Base-by-base conservation (phyloP, 2,797 vertebrate species). In the Parambassis ranga region DNA sequence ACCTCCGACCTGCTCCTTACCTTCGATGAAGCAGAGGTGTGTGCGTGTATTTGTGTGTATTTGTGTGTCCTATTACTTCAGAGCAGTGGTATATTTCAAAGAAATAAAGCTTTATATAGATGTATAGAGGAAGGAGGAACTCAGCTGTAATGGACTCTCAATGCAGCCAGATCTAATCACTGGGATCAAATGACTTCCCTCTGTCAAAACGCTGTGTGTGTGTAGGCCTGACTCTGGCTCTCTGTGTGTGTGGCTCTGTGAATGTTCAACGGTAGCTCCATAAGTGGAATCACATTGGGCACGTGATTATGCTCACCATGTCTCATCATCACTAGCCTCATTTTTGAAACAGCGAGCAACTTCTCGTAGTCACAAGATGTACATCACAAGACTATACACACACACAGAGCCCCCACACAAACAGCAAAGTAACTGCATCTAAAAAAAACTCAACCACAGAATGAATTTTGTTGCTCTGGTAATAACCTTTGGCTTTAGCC, bases 1-100 rank as follows among this genome's bases (percentile, higher is more conserved):
- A 99, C 98, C 0, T 99, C 97, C 3, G 98, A 99, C 86, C 89
- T 99, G 42, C 95, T 99, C 10, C 94, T 99, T 53, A 98, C 98
- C 8, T 99, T 99, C 0, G 97, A 98, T 55, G 96, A 99, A 81
- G 97, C 98, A 0, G 98, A 99, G 96, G 97, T 98, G 47, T 55
- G 82, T 78, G 52, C 49, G 20, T 57, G 38, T 73, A 26, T 64
- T 37, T 50, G 42, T 44, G 20, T 33, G 22, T 24, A 11, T 51
- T 3, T 15, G 26, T 55, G 32, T 41, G 58, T 65, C 51, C 48
- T 79, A 13, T 65, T 58, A 49, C 69, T 73, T 75, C 59, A 77
- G 65, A 57, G 55, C 47, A 48, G 56, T 62, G 59, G 71, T 24
- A 69, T 82, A 53, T 82, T 82, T 83, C 79, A 70, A 71, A 64